Base-by-base conservation (phyloP, 2,888 invertebrate genomes). In the Dascillus cervinus region DNA sequence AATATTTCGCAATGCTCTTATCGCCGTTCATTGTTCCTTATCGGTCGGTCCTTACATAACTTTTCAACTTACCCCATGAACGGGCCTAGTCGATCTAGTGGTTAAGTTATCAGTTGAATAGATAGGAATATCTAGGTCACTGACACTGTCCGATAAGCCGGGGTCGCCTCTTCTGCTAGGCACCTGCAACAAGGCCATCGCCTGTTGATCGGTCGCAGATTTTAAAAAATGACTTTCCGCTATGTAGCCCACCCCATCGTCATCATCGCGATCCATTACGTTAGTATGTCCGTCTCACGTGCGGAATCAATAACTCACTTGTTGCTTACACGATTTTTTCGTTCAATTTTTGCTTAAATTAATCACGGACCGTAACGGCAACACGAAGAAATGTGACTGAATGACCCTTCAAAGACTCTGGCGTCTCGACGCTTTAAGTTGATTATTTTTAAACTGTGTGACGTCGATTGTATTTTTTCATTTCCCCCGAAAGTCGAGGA, bases 51-150 rank as follows among this genome's bases (percentile, higher is more conserved):
- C 10, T 20, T 20, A 20, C 3, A 20, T 9, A 2, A 20, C 10
- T 20, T 9, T 2, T 20, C 10, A 3, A 20, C 10, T 20, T 20
- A 20, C 11, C 13, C 34, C n/a, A n/a, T n/a, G n/a, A n/a, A n/a
- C n/a, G 47, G 52, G 53, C 11, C 40, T 40, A 3, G 47, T 41
- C 21, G 47, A 44, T 31, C 49, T 47, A 2, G 58, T 56, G 2
- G 58, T 56, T 20, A 62, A 43, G 43, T 55, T 59, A 36, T 61
- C 61, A 13, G 56, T 55, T 3, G 60, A 57, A 44, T 73, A 73
- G 43, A 73, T 73, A n/a, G 72, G 72, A 22, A 69, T 69, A 42
- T 73, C 72, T 52, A 72, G 56, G 49, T 73, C 72, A 47, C 68
- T 72, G 38, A 72, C 65, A 47, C 66, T 70, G 43, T 72, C 72